phyloP scores from a whole-genome alignment of 1,140 invertebrate species.

The Chironomus tepperi region DNA sequence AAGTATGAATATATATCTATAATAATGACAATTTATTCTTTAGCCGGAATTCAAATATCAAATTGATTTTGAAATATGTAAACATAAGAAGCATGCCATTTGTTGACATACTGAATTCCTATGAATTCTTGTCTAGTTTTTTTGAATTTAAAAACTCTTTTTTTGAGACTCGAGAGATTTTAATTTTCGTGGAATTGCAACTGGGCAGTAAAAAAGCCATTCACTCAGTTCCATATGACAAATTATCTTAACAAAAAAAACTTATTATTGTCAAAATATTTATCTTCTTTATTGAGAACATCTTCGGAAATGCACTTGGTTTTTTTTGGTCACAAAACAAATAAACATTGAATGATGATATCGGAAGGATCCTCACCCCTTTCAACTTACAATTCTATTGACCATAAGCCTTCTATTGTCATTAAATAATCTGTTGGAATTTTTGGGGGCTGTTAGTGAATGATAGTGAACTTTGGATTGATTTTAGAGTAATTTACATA shows the following conservation, averaged over 20 bases:
- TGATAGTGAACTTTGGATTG: too few species aligned
- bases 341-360: not conserved
- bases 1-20: not conserved
- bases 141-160: not conserved
- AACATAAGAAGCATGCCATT: not conserved
- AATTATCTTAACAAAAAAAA: constrained; percentile 15
- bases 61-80: not conserved
- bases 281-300: not conserved
- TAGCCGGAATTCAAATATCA: not conserved
- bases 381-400: not conserved
- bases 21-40: not conserved
- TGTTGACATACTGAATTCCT: not conserved
- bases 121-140: not conserved
- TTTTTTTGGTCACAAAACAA: not conserved
- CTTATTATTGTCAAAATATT: not conserved
- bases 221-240: not conserved
- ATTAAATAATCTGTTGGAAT: too few species aligned
- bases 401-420: too few species aligned
- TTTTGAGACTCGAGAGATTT: not conserved
- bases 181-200: constrained; percentile 18
- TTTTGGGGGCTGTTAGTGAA: too few species aligned
- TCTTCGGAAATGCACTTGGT: constrained; percentile 19
- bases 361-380: constrained; percentile 20
- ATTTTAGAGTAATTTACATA: too few species aligned
- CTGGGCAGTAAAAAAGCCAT: not conserved